Evolutionary conservation across 2,113 vertebrate genomes (phyloP).

Genomic region (Cavia porcellus): DNA sequence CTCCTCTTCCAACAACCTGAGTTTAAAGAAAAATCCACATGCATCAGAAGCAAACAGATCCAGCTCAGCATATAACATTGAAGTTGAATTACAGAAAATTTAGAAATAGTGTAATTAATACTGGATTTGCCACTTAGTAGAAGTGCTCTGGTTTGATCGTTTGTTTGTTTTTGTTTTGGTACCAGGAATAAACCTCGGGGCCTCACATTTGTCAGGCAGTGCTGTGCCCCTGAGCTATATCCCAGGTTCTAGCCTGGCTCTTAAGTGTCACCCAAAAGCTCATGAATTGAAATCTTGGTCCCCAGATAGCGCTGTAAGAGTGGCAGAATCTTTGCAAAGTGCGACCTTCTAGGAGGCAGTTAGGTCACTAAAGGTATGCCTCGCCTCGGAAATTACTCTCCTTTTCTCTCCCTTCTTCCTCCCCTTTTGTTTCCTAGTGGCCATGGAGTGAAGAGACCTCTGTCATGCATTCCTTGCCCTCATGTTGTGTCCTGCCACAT

Average conservation of each 20-base stretch:
- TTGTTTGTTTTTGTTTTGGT: too few relatives aligned
- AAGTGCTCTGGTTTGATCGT: neutral
- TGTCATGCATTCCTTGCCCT: neutral
- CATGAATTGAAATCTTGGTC: neutral
- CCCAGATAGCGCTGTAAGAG: neutral
- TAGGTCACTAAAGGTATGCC: neutral
- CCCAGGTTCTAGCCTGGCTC: neutral
- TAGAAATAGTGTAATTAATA: neutral
- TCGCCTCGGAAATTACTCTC: neutral
- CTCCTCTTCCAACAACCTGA: constrained; percentile 99
- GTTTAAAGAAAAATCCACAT: constrained; percentile 48
- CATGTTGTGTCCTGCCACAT: neutral
- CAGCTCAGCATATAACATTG: neutral
- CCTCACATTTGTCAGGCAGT: too few relatives aligned
- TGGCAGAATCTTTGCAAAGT: neutral
- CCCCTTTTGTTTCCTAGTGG: neutral
- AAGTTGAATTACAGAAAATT: constrained; percentile 40
- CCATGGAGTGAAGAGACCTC: neutral
- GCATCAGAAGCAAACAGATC: constrained; percentile 57
- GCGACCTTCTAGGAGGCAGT: neutral
- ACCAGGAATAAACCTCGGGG: too few relatives aligned
- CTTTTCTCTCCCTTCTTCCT: neutral
- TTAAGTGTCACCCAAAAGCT: neutral
- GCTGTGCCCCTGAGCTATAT: too few relatives aligned
- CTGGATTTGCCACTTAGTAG: constrained; percentile 23